Base-by-base conservation (phyloP, 1,140 invertebrate species). In the Dryas iulia region DNA sequence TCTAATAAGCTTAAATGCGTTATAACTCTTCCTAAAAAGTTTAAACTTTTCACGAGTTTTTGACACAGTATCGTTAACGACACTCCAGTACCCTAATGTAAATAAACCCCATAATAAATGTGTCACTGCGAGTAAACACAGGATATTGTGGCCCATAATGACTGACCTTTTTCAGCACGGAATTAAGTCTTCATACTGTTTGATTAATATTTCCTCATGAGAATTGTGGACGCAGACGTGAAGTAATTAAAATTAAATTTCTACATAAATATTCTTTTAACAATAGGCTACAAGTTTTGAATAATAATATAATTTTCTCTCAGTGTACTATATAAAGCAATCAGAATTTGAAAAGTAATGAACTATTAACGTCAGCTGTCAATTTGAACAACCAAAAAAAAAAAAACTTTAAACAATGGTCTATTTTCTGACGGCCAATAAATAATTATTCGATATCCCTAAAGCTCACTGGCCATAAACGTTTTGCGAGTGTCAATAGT, bases 191-290 rank as follows among this genome's bases (percentile, higher is more conserved):
- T 80, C 68, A 74, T 70, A 74, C 26, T 66, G 53, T 73, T 73
- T 54, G 47, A 63, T 63, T 63, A 54, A 63, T 56, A 52, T 24
- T 52, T 33, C 52, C 61, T 54, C 26, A 23, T 54, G 47, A 31
- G 18, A 39, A 18, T 60, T 21, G 26, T 33, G 26, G 52, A 31
- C 52, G 14, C 35, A 47, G 14, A 47, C 35, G 35, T 47, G 25
- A 63, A 24, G 26, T 78, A 84, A 84, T 84, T 81, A 76, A 76
- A 73, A 79, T 81, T 74, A 76, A 73, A 79, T 74, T 74, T 83
- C 78, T 33, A 33, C 31, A 59, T 58, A 58, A 58, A 58, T 58
- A 58, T 18, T 30, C n/a, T 3, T 47, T 21, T 47, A 47, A 47
- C 35, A 47, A 47, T 47, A 47, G 35, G 6, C 14, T 8, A 6